Conservation (phyloP, 2,888 invertebrate species). For the Drosophila tanythrix region DNA sequence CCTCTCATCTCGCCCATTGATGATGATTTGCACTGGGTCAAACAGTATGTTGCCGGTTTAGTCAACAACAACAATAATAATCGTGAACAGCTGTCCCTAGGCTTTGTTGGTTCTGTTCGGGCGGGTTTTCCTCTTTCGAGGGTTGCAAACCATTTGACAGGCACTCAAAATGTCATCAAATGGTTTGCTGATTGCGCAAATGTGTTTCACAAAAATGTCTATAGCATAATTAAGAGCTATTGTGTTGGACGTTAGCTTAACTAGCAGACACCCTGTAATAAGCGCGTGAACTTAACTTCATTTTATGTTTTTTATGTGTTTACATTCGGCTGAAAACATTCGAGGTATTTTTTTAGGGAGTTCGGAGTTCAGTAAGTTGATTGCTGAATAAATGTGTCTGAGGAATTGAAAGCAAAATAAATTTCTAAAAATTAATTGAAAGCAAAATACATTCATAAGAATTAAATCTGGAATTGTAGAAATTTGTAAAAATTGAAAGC, state of each 20-base stretch:
- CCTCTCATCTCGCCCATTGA: slow-evolving; percentile 25
- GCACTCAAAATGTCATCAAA: slow-evolving; percentile 74
- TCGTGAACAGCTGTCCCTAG: slow-evolving; percentile 60
- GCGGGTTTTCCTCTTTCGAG: slow-evolving; percentile 18
- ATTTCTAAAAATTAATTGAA: not conserved
- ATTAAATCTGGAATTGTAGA: too few species aligned
- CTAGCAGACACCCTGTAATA: slow-evolving; percentile 21
- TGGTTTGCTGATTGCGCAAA: slow-evolving; percentile 57
- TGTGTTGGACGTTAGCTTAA: not conserved
- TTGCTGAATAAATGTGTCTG: not conserved
- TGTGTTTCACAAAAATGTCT: slow-evolving; percentile 37
- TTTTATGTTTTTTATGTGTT: not conserved
- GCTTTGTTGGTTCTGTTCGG: slow-evolving; percentile 12
- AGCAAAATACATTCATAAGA: too few species aligned
- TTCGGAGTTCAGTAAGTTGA: not conserved
- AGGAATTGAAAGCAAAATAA: not conserved
- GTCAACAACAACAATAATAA: slow-evolving; percentile 5
- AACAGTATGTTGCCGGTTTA: slow-evolving; percentile 38
- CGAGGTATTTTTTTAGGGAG: not conserved
- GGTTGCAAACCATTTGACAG: slow-evolving; percentile 55
- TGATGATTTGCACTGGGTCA: slow-evolving; percentile 13
- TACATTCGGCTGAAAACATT: not conserved
- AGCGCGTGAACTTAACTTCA: not conserved
- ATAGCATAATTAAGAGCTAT: slow-evolving; percentile 56
- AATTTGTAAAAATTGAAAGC: not conserved